A percentile compares a stretch with the other conserved stretches of the same genome.
phyloP scores from a whole-genome alignment of 2,888 invertebrate genomes.

The Amiota communis region DNA sequence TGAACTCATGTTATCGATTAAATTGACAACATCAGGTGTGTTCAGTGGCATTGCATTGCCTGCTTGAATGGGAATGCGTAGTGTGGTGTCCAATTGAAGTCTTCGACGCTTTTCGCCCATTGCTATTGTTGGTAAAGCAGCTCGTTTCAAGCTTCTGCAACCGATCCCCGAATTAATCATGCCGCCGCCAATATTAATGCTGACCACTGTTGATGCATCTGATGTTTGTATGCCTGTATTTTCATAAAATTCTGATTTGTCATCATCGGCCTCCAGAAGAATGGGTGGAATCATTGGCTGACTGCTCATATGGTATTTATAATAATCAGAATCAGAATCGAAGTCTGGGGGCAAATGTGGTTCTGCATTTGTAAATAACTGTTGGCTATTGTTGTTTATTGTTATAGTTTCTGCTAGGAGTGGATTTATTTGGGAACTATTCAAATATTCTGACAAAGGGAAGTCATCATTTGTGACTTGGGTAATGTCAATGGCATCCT shows the following conservation, averaged over 20 bases:
- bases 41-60: neutral
- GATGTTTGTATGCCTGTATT: slow-evolving; percentile 10
- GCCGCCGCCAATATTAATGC: slow-evolving; percentile 12
- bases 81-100: slow-evolving; percentile 46
- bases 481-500: slow-evolving; percentile 46
- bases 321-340: slow-evolving; percentile 32
- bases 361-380: slow-evolving; percentile 2
- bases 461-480: slow-evolving; percentile 24
- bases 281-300: neutral
- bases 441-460: slow-evolving; percentile 28
- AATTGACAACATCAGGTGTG: slow-evolving; percentile 53
- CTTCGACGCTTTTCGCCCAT: slow-evolving; percentile 55
- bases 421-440: slow-evolving; percentile 39
- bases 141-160: slow-evolving; percentile 47
- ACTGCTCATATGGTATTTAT: neutral
- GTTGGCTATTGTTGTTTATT: slow-evolving; percentile 26
- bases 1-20: slow-evolving; percentile 37
- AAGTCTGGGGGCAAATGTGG: slow-evolving; percentile 20
- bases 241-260: neutral
- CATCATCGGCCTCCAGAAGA: neutral
- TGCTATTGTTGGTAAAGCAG: slow-evolving; percentile 19
- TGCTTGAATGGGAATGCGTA: neutral
- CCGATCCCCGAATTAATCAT: neutral
- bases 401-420: slow-evolving; percentile 23
- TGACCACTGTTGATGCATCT: slow-evolving; percentile 1